Base-by-base conservation (phyloP, 2,797 vertebrate genomes). In the Malurus leucopterus region DNA sequence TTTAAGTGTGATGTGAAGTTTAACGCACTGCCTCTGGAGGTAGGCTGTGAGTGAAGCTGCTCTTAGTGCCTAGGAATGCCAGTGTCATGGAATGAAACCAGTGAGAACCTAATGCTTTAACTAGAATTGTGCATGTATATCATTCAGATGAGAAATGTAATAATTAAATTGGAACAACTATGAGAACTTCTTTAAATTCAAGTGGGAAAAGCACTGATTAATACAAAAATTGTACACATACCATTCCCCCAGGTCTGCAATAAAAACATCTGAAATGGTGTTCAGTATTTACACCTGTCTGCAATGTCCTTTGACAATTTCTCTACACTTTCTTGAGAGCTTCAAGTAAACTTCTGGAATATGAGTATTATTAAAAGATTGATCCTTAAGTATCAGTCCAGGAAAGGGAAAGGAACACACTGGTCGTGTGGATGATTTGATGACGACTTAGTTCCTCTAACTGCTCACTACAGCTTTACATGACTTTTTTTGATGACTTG, bases 21-120 rank as follows among this genome's bases (percentile, higher is more conserved):
- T 11, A 59, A 65, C 0, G 0, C 2, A 4, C 18, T 67, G 38
- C 21, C 24, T 27, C 32, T 38, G 40, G 49, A 65, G 61, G 29
- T 6, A 70, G n/a, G 21, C 46, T 76, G 50, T 15, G 34, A 77
- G 43, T 6, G 51, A 70, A 81, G 51, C 23, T 64, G 47, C 55
- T 76, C 3, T n/a, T 29, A 29, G 18, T n/a, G 43, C 62, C 24
- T 11, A 27, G 9, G 24, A 76, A 30, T 11, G 32, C 23, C 24
- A 18, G 7, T 22, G 27, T 19, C 41, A 2, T 3, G 3, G 8
- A 55, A n/a, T 7, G 12, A 58, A 68, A 55, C 4, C 17, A 27
- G 36, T 2, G 8, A 84, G 27, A 59, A 54, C 13, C 5, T 8
- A 4, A 43, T n/a, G 13, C 13, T 77, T 50, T 27, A 71, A 50